These are phyloP conservation scores for Platycnemis pennipes DNA, from an alignment of 2,888 invertebrate species.

Conservation along the genomic window DNA sequence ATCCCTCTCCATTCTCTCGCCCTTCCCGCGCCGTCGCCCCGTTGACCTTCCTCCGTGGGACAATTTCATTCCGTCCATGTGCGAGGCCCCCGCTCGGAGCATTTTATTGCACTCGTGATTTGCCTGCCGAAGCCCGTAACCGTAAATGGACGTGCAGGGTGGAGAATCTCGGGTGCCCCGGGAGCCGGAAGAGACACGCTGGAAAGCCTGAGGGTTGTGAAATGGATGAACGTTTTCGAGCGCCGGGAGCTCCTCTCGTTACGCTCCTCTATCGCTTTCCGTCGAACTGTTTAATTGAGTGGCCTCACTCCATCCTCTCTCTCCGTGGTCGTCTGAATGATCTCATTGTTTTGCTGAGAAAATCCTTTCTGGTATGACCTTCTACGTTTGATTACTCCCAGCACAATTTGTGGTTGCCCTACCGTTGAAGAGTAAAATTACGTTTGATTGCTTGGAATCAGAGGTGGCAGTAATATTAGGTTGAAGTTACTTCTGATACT, in stretches of 20 bases:
- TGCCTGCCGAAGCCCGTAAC: background rate
- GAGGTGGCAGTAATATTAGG: no score
- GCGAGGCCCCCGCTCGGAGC: background rate
- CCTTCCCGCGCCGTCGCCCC: background rate
- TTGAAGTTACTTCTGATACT: no score
- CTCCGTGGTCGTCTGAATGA: no score
- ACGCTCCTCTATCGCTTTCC: background rate
- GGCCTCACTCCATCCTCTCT: background rate
- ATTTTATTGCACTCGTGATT: constrained; percentile 9
- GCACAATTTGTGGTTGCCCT: no score
- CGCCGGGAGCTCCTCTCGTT: background rate
- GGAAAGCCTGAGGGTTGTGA: background rate
- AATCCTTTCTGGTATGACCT: no score
- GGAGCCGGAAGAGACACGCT: background rate
- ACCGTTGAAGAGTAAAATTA: no score
- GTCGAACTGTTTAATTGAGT: background rate
- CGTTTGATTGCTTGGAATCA: no score
- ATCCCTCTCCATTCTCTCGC: background rate
- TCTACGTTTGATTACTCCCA: no score
- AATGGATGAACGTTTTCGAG: background rate
- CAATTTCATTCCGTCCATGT: constrained; percentile 11
- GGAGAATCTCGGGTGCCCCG: background rate
- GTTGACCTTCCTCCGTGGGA: background rate
- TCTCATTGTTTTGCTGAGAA: no score
- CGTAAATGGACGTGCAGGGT: background rate